These are phyloP conservation scores for Sebastes trivittatus DNA, from an alignment of 2,797 vertebrate genomes.

Conservation along the genomic window DNA sequence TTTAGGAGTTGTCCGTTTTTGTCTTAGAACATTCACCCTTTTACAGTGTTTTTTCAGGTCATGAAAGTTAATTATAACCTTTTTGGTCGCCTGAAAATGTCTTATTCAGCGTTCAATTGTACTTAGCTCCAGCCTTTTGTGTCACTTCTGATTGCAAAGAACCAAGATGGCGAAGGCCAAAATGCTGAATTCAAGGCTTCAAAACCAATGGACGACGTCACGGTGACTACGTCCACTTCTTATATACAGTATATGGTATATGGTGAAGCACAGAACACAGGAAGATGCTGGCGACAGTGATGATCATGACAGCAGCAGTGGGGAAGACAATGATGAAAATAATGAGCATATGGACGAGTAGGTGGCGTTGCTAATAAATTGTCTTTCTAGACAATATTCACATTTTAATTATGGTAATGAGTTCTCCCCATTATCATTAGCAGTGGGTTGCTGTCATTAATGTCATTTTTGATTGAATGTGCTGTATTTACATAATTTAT, in stretches of 20 bases:
- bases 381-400: conserved; percentile 34
- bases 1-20: too few relatives aligned
- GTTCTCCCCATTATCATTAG: conserved; percentile 51
- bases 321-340: conserved; percentile 19
- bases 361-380: conserved; percentile 30
- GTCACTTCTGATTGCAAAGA: too few relatives aligned
- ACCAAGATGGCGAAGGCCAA: neutral
- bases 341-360: conserved; percentile 21
- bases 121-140: too few relatives aligned
- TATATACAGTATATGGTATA: too few relatives aligned
- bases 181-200: neutral
- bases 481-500: conserved; percentile 24
- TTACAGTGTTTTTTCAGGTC: too few relatives aligned
- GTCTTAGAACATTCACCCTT: too few relatives aligned
- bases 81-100: too few relatives aligned
- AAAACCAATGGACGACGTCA: too few relatives aligned
- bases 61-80: too few relatives aligned
- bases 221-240: too few relatives aligned
- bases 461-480: conserved; percentile 46
- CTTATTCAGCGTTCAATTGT: too few relatives aligned
- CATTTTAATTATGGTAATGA: conserved; percentile 56
- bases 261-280: neutral
- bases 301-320: neutral
- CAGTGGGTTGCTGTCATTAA: conserved; percentile 45
- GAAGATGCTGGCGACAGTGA: neutral